A percentile compares a stretch with the other conserved stretches of the same genome.
phyloP scores from a whole-genome alignment of 1,140 invertebrate genomes.

The Zaprionus tsacasi region DNA sequence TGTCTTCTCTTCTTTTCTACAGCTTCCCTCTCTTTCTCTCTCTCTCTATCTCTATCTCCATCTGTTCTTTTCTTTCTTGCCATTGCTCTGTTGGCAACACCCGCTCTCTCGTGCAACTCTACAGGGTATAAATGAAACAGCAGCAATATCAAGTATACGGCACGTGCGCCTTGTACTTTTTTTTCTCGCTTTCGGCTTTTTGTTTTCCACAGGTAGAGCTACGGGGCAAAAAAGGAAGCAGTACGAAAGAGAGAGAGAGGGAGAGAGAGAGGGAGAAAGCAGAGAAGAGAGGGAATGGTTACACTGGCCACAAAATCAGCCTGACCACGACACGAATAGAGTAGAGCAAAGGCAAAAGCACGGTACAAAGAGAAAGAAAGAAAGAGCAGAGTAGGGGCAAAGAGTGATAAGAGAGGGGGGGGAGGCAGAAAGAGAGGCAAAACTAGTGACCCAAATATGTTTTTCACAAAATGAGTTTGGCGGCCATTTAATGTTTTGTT shows the following conservation, averaged over 20 bases:
- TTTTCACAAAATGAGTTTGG: constrained; percentile 71
- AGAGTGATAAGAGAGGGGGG: background rate
- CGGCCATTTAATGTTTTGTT: constrained; percentile 76
- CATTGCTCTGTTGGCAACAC: background rate
- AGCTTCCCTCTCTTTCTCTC: background rate
- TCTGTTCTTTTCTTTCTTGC: background rate
- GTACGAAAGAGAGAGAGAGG: background rate
- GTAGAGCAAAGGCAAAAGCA: background rate
- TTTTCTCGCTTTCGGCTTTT: background rate
- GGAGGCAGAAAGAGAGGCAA: background rate
- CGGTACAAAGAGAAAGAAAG: too few relatives aligned
- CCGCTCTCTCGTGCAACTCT: background rate
- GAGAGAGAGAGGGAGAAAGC: background rate
- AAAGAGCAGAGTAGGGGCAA: background rate
- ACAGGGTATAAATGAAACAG: background rate
- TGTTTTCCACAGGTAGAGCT: constrained; percentile 4
- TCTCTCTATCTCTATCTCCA: too few relatives aligned
- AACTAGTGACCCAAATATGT: constrained; percentile 67
- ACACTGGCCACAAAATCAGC: background rate
- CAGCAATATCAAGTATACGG: background rate
- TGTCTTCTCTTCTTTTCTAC: background rate
- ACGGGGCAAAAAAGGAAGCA: background rate
- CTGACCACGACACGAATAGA: background rate
- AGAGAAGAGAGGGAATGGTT: background rate
- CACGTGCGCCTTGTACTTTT: background rate